Conservation (phyloP, 37 sponge, comb jelly and placozoan species). For the Haliclona indistincta region DNA sequence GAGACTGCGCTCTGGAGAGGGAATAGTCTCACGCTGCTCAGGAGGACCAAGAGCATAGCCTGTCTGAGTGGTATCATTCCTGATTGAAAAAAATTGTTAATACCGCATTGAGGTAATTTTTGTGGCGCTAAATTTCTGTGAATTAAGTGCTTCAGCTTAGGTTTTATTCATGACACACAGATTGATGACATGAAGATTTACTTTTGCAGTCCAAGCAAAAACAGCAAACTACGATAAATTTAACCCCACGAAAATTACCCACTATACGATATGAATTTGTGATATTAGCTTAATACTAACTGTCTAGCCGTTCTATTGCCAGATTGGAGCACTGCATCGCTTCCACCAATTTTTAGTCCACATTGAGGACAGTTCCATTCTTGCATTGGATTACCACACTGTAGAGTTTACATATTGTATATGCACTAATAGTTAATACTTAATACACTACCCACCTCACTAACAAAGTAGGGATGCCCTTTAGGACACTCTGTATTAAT, state of each 20-base stretch:
- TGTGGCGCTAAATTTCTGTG: too few species aligned
- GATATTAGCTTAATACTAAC: slow-evolving; percentile 9
- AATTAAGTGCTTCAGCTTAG: too few species aligned
- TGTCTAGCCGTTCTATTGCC: slow-evolving; percentile 42
- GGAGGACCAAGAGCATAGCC: slow-evolving; percentile 59
- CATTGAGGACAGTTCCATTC: slow-evolving; percentile 32
- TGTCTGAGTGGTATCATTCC: slow-evolving; percentile 50
- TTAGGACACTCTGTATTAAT: slow-evolving; percentile 64
- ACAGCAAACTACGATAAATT: too few species aligned
- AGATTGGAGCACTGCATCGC: slow-evolving; percentile 5
- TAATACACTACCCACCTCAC: slow-evolving; percentile 40
- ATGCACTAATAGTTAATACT: background rate
- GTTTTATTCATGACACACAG: too few species aligned
- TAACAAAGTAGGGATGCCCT: slow-evolving; percentile 77
- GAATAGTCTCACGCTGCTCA: slow-evolving; percentile 18
- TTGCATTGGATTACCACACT: slow-evolving; percentile 56
- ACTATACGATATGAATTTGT: background rate
- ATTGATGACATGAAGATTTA: too few species aligned
- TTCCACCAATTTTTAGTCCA: slow-evolving; percentile 52
- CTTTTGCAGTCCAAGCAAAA: too few species aligned
- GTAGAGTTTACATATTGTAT: background rate
- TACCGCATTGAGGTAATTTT: too few species aligned
- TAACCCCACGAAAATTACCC: too few species aligned
- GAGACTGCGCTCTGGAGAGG: slow-evolving; percentile 48
- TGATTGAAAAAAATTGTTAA: background rate